Evolutionary conservation across 2,113 vertebrate species (phyloP).

Genomic region (Delphinapterus leucas): DNA sequence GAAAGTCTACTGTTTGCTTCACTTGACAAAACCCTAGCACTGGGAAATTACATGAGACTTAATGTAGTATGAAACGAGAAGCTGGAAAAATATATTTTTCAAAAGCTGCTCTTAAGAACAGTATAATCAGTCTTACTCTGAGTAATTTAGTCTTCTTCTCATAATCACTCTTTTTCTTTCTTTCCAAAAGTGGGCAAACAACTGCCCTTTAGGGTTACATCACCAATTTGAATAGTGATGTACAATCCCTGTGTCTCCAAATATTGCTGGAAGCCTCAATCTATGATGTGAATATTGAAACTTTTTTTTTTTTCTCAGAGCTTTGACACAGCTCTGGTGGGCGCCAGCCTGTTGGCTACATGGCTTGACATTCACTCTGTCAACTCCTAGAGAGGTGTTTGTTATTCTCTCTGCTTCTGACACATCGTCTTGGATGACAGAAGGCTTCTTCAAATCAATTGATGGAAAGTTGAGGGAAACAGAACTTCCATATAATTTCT

Average conservation of each 20-base stretch:
- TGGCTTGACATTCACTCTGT: neutral
- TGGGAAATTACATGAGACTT: neutral
- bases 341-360: neutral
- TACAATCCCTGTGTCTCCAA: neutral
- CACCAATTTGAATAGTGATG: neutral
- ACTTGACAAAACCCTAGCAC: neutral
- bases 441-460: neutral
- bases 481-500: neutral
- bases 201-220: neutral
- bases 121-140: neutral
- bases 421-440: neutral
- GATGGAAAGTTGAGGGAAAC: neutral
- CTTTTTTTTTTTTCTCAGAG: neutral
- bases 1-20: neutral
- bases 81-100: slow-evolving; percentile 16
- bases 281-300: neutral
- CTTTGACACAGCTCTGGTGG: neutral
- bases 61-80: slow-evolving; percentile 47
- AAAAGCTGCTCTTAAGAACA: neutral
- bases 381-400: neutral
- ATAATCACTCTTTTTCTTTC: neutral
- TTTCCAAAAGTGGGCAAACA: neutral
- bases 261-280: neutral
- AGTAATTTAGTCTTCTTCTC: neutral
- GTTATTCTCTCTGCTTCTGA: neutral